Percentiles rank a stretch among this genome's conserved stretches.
phyloP scores from a whole-genome alignment of 2,888 invertebrate species.

The Ptilodon capucinus region DNA sequence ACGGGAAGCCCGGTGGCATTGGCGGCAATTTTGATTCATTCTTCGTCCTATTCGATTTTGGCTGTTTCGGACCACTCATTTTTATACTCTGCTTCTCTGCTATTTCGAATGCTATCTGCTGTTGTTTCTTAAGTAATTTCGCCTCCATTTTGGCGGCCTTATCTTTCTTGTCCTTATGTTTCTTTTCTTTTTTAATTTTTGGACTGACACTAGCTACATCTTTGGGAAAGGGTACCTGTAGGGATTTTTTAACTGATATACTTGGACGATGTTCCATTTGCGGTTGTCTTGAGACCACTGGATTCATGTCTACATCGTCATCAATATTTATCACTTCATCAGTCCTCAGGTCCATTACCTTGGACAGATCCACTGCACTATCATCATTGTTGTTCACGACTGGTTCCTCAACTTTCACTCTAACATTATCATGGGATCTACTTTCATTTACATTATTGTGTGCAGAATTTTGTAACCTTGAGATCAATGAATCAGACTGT shows the following conservation, averaged over 20 bases:
- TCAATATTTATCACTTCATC: slow-evolving; percentile 78
- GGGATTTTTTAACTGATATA: slow-evolving; percentile 71
- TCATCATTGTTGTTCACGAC: slow-evolving; percentile 78
- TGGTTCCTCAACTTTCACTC: slow-evolving; percentile 63
- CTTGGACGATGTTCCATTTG: slow-evolving; percentile 54
- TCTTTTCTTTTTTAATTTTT: slow-evolving; percentile 83
- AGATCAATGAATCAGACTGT: slow-evolving; percentile 70
- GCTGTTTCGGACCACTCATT: slow-evolving; percentile 55
- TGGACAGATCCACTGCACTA: slow-evolving; percentile 77
- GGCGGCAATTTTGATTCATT: slow-evolving; percentile 67
- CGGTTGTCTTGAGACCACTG: slow-evolving; percentile 45
- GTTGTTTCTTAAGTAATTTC: slow-evolving; percentile 73
- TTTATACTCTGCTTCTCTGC: slow-evolving; percentile 67
- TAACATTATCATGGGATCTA: slow-evolving; percentile 52
- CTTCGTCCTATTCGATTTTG: slow-evolving; percentile 69
- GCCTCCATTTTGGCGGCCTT: slow-evolving; percentile 74
- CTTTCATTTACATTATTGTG: slow-evolving; percentile 54
- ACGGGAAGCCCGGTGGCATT: slow-evolving; percentile 72
- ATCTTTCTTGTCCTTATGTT: slow-evolving; percentile 79
- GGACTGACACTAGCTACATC: slow-evolving; percentile 79
- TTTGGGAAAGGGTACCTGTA: slow-evolving; percentile 76
- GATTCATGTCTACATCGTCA: slow-evolving; percentile 69
- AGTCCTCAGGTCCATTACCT: slow-evolving; percentile 74
- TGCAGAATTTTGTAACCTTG: slow-evolving; percentile 68
- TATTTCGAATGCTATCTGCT: slow-evolving; percentile 70